A percentile compares a stretch with the other conserved stretches of the same genome.
phyloP scores from a whole-genome alignment of 2,797 vertebrate species.

The Lacerta viridis region DNA sequence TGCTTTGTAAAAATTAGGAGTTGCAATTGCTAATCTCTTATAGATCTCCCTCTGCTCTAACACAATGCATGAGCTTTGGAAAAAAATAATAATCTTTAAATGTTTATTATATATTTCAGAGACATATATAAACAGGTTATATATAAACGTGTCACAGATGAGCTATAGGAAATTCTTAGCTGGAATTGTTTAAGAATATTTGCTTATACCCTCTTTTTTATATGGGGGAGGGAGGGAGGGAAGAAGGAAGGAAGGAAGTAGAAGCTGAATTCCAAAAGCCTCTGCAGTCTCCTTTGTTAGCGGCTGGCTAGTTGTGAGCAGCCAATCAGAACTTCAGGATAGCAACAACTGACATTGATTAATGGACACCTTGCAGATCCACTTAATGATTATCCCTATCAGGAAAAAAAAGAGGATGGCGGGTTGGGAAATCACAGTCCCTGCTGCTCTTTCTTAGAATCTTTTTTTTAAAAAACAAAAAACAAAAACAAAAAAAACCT shows the following conservation, averaged over 20 bases:
- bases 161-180: conserved; percentile 33
- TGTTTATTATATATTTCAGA: conserved; percentile 18
- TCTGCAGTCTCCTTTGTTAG: conserved; percentile 67
- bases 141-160: not conserved
- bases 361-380: conserved; percentile 79
- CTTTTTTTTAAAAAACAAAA: conserved; percentile 58
- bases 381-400: conserved; percentile 74
- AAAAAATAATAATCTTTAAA: not conserved
- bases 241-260: not conserved
- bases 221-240: not conserved
- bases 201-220: conserved; percentile 23
- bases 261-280: conserved; percentile 40
- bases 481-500: too few species aligned
- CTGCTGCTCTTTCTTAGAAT: conserved; percentile 55
- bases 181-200: conserved; percentile 36
- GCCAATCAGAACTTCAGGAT: conserved; percentile 83
- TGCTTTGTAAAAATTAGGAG: not conserved
- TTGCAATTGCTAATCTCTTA: not conserved
- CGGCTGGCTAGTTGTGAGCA: conserved; percentile 76
- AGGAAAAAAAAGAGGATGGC: conserved; percentile 68
- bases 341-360: conserved; percentile 82
- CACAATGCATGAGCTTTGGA: not conserved
- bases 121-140: not conserved
- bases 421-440: conserved; percentile 69
- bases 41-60: not conserved